Conservation (phyloP, 2,888 invertebrate genomes). For the Hofmannophila pseudospretella region DNA sequence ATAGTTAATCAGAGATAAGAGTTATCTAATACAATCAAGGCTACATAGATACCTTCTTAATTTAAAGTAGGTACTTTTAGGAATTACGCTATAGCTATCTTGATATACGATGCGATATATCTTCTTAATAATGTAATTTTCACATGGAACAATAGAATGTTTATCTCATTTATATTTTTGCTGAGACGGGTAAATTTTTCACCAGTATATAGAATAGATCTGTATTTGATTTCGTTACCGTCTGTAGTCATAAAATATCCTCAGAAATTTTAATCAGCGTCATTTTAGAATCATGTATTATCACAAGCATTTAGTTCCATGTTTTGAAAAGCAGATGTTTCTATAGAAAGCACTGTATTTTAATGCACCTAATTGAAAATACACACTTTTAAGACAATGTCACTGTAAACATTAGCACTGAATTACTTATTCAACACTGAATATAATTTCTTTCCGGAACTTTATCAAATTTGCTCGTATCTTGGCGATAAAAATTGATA, state of each 20-base stretch:
- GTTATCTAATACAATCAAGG: constrained; percentile 8
- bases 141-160: background rate
- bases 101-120: constrained; percentile 1
- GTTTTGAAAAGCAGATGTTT: no score
- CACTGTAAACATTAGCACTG: background rate
- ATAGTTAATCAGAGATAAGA: constrained; percentile 5
- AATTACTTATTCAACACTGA: constrained; percentile 30
- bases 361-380: no score
- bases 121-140: background rate
- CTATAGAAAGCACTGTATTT: no score
- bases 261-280: no score
- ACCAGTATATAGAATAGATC: no score
- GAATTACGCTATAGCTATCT: background rate
- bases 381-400: no score
- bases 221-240: no score
- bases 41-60: background rate
- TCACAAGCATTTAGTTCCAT: no score
- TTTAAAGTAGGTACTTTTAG: background rate
- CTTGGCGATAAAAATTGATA: constrained; percentile 25
- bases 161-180: no score
- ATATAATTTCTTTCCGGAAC: constrained; percentile 39
- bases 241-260: no score
- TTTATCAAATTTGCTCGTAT: constrained; percentile 46
- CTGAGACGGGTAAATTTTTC: no score
- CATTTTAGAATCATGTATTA: no score